Base-by-base conservation (phyloP, 2,797 vertebrate genomes). In the Tympanoctomys barrerae region DNA sequence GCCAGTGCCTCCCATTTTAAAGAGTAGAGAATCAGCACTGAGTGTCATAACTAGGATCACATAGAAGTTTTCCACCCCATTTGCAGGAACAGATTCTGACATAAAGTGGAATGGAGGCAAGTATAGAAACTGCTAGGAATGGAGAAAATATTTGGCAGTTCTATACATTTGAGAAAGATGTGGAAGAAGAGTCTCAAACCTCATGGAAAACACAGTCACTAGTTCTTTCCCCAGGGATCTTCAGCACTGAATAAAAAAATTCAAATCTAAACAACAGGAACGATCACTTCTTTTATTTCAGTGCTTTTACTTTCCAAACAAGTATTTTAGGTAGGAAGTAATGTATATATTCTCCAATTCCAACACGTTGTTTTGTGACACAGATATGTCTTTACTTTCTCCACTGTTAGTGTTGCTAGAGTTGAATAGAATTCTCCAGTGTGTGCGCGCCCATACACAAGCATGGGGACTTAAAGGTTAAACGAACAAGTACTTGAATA, bases 241-340 rank as follows among this genome's bases (percentile, higher is more conserved):
- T 85, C 33, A 61, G 22, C 39, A 22, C 0, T 36, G 57, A 49
- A 85, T 71, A 79, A 59, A 82, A 87, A 71, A 91, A 91, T 62
- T 28, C 77, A 93, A 78, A 73, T 84, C 49, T 86, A 91, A 71
- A 82, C 4, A 64, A 82, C 0, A 28, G 39, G 83, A 91, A 89
- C 31, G 68, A 85, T 49, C 66, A 91, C 77, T 12, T 87, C 42
- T 61, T 87, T 90, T 80, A 90, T 64, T 49, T 90, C 0, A 77
- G 12, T 28, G 57, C 54, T 89, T 66, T 42, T 33, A 73, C 79
- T 93, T 96, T 91, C 70, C 61, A 83, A 77, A 57, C n/a, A 70
- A 96, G 26, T 49, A 26, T 33, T 71, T 83, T 52, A 68, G 71
- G 77, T 71, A 96, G 94, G 61, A 94, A 62, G 83, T 91, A 89